phyloP scores from a whole-genome alignment of 2,888 invertebrate genomes.

The Sceliomorpha sp. region DNA sequence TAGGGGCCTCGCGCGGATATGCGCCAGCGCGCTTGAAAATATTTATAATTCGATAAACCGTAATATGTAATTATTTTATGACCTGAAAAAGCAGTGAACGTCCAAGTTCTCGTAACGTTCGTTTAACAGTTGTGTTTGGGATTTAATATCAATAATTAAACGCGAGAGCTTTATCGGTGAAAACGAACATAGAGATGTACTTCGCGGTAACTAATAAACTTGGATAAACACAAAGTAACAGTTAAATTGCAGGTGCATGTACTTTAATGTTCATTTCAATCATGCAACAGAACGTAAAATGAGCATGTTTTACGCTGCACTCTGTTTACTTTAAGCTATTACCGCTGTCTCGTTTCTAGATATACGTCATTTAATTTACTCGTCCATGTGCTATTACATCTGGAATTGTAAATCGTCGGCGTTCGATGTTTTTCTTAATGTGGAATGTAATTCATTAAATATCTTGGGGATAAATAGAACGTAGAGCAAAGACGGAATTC shows the following conservation, averaged over 20 bases:
- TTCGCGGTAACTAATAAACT: slow-evolving; percentile 17
- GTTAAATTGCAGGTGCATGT: slow-evolving; percentile 26
- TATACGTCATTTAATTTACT: too few species aligned
- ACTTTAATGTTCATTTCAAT: slow-evolving; percentile 26
- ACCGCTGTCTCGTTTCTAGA: too few species aligned
- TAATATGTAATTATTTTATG: slow-evolving; percentile 4
- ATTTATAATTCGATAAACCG: slow-evolving; percentile 24
- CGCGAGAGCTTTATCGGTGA: slow-evolving; percentile 15
- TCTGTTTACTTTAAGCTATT: too few species aligned
- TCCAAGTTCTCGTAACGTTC: slow-evolving; percentile 7
- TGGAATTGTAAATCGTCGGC: too few species aligned
- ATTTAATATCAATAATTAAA: slow-evolving; percentile 27
- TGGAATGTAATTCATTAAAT: too few species aligned
- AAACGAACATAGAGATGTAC: slow-evolving; percentile 15
- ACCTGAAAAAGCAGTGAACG: slow-evolving; percentile 1
- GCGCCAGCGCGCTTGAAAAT: slow-evolving; percentile 14
- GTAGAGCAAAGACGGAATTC: too few species aligned
- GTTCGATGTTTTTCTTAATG: too few species aligned
- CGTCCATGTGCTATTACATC: too few species aligned
- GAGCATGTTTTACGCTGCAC: not conserved
- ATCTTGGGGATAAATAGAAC: too few species aligned
- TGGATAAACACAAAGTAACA: slow-evolving; percentile 30
- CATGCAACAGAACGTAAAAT: slow-evolving; percentile 23
- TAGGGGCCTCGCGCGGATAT: slow-evolving; percentile 7
- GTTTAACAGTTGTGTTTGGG: slow-evolving; percentile 16